A percentile compares a stretch with the other conserved stretches of the same genome.
These are phyloP conservation scores for Lophius piscatorius DNA, from an alignment of 2,113 vertebrate genomes.

Conservation along the genomic window DNA sequence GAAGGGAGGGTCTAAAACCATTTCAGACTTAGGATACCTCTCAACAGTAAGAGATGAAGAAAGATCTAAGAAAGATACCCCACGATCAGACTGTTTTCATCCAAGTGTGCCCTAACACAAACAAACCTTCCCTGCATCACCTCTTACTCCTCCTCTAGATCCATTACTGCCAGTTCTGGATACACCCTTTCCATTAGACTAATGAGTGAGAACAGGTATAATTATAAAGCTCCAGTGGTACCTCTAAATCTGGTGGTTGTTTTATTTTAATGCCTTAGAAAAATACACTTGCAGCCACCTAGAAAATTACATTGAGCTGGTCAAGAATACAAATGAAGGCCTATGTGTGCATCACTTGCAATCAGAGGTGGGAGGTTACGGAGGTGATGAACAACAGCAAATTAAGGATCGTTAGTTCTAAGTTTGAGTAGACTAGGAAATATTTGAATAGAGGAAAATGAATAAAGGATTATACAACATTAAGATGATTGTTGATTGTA, in stretches of 20 bases:
- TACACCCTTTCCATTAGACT: slow-evolving; percentile 51
- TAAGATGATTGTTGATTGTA: slow-evolving; percentile 18
- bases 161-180: slow-evolving; percentile 64
- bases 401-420: too few species aligned
- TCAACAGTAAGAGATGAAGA: slow-evolving; percentile 24
- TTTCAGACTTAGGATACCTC: slow-evolving; percentile 12
- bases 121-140: slow-evolving; percentile 24
- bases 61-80: too few species aligned
- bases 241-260: slow-evolving; percentile 24
- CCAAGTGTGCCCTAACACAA: too few species aligned
- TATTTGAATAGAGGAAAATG: too few species aligned
- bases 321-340: slow-evolving; percentile 52
- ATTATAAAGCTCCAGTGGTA: slow-evolving; percentile 49
- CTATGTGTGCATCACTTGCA: slow-evolving; percentile 20
- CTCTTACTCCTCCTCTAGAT: slow-evolving; percentile 54
- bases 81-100: too few species aligned
- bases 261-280: slow-evolving; percentile 26
- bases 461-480: too few species aligned
- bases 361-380: slow-evolving; percentile 21
- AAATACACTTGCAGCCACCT: slow-evolving; percentile 34
- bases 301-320: slow-evolving; percentile 28
- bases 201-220: slow-evolving; percentile 56
- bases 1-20: slow-evolving; percentile 12
- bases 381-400: slow-evolving; percentile 20
- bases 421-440: too few species aligned